These are phyloP conservation scores for Nesoenas mayeri DNA, from an alignment of 2,113 vertebrate species.

Conservation along the genomic window DNA sequence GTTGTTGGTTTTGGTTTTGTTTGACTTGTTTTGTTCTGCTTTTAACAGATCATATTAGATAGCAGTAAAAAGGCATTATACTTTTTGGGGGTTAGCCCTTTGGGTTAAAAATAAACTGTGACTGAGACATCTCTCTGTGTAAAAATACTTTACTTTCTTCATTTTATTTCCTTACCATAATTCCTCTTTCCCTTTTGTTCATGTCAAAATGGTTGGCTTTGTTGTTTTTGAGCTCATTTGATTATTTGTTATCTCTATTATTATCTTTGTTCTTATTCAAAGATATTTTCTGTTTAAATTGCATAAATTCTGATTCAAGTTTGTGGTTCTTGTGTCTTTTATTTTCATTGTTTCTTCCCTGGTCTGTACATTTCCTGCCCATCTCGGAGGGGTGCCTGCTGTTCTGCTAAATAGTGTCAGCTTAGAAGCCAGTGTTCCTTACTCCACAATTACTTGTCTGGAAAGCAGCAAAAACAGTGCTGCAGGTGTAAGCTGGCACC, in stretches of 20 bases:
- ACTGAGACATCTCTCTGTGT: not conserved
- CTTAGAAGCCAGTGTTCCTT: not conserved
- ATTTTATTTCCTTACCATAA: not conserved
- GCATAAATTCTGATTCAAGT: not conserved
- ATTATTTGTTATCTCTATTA: not conserved
- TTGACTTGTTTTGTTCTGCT: not conserved
- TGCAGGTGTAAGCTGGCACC: slow-evolving; percentile 70
- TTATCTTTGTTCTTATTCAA: not conserved
- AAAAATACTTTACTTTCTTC: not conserved
- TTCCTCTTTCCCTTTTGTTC: not conserved
- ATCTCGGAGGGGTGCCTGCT: not conserved
- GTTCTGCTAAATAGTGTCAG: slow-evolving; percentile 2
- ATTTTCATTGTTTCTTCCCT: not conserved
- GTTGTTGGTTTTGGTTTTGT: not conserved
- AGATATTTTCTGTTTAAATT: not conserved
- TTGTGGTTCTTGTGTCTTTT: not conserved
- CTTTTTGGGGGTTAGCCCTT: not conserved
- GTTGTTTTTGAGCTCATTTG: not conserved
- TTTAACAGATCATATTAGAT: not conserved
- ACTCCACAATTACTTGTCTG: not conserved
- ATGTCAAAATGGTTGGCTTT: not conserved
- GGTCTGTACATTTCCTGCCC: not conserved
- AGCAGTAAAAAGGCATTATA: not conserved
- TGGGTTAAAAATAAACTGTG: not conserved
- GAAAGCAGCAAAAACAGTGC: not conserved